Percentiles rank a stretch among this genome's conserved stretches.
These are phyloP conservation scores for Dermolepida albohirtum DNA, from an alignment of 2,888 invertebrate species.

Conservation along the genomic window DNA sequence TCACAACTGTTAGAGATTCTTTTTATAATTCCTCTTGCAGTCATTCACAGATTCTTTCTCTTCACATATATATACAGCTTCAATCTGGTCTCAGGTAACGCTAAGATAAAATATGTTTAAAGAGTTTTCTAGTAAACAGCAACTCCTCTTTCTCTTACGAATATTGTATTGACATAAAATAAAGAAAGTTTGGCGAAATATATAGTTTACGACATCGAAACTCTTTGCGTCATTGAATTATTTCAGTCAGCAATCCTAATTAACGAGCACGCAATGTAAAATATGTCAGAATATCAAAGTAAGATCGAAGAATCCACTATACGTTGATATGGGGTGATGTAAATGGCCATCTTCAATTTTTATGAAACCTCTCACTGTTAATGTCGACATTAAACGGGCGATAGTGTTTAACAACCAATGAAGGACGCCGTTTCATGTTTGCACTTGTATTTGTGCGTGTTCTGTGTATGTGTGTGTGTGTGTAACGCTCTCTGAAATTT, in stretches of 20 bases:
- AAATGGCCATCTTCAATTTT: conserved; percentile 51
- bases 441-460: background rate
- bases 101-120: no score
- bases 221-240: no score
- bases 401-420: conserved; percentile 45
- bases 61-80: no score
- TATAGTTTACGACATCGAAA: no score
- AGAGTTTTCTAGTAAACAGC: no score
- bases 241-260: background rate
- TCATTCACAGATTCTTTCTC: no score
- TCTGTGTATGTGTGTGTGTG: conserved; percentile 1
- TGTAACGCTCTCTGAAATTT: conserved; percentile 49
- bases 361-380: conserved; percentile 53
- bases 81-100: no score
- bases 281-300: conserved; percentile 3
- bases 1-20: no score
- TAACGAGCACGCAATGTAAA: background rate
- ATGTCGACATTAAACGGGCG: conserved; percentile 53
- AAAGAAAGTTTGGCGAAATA: no score
- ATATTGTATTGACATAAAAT: no score
- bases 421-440: conserved; percentile 48
- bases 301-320: conserved; percentile 11
- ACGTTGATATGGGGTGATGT: conserved; percentile 46
- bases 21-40: no score
- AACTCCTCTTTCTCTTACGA: no score